Evolutionary conservation across 2,113 vertebrate genomes (phyloP), one percentile per base, ranked within the genome.

Genomic region (Turnix velox): DNA sequence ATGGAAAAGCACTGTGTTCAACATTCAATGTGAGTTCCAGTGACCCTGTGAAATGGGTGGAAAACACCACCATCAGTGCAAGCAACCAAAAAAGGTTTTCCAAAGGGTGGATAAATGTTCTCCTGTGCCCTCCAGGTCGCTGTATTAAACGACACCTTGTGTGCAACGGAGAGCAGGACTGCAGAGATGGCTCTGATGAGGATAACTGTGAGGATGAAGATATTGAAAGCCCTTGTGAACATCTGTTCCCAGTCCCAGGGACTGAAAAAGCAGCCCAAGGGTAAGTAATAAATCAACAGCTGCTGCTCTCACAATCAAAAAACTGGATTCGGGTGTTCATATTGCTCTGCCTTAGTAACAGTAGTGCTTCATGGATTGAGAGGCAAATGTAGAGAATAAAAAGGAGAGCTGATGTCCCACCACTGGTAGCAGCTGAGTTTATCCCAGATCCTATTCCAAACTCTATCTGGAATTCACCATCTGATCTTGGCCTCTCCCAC

Each of bases 111-210:
- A 51, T 39, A 76, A 82, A 74, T 7, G 3, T 68, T 33, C 0
- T 2, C 22, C 39, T 59, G 48, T 92, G 77, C 35, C 27, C 46
- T 92, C 68, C 49, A 99, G 99, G 98, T 31, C 98, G 99, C 61
- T 99, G 99, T 88, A 97, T 99, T 90, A 98, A 98, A 94, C 94
- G 62, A 77, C 97, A 97, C 18, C 98, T 99, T 2, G 90, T 97
- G 33, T 99, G 99, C 80, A 99, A 99, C 0, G 98, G 98, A 67
- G 98, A 99, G 35, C 4, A 1, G 4, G 99, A 99, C 96, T 99
- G 99, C 87, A 83, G 95, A 4, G 98, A 98, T 33, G 95, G 84
- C 12, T 98, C 98, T 20, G 99, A 99, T 43, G 99, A 99, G 91
- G 93, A 91, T 0, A 67, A 84, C 59, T 99, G 99, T 82, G 97